Conservation (phyloP, 2,888 invertebrate species). For the Coleophora flavipennella region DNA sequence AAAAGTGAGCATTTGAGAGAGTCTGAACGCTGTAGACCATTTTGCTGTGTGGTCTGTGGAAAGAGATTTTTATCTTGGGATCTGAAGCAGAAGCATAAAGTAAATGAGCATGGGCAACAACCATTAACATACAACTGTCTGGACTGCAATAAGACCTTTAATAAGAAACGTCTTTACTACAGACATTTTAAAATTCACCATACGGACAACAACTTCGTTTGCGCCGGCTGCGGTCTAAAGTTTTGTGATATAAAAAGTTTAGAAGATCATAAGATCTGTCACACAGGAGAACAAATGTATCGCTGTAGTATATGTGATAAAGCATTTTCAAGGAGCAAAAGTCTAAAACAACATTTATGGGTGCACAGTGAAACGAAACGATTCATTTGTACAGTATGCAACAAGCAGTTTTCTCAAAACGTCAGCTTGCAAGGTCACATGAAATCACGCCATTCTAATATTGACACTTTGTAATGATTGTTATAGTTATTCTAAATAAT, state of each 20-base stretch:
- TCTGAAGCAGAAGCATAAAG: slow-evolving; percentile 41
- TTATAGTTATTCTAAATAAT: too few relatives aligned
- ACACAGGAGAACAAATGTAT: slow-evolving; percentile 60
- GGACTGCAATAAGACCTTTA: slow-evolving; percentile 38
- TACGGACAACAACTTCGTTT: slow-evolving; percentile 38
- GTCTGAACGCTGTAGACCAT: slow-evolving; percentile 44
- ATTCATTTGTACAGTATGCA: slow-evolving; percentile 42
- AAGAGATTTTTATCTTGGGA: slow-evolving; percentile 56
- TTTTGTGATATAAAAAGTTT: slow-evolving; percentile 34
- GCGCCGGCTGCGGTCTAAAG: slow-evolving; percentile 43
- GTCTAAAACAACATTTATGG: slow-evolving; percentile 55
- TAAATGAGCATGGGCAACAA: slow-evolving; percentile 32
- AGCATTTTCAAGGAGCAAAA: slow-evolving; percentile 59
- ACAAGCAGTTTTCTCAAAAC: slow-evolving; percentile 54
- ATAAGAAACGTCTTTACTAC: slow-evolving; percentile 40
- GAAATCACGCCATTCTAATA: slow-evolving; percentile 39
- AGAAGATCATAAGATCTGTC: slow-evolving; percentile 56
- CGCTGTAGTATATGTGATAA: slow-evolving; percentile 61
- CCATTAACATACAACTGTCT: slow-evolving; percentile 39
- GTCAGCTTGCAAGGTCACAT: slow-evolving; percentile 47
- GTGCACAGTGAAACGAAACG: slow-evolving; percentile 48
- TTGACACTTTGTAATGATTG: too few relatives aligned
- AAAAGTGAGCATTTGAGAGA: slow-evolving; percentile 37
- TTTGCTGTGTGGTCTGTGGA: slow-evolving; percentile 42
- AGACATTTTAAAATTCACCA: slow-evolving; percentile 43